These are phyloP conservation scores for Chaetura pelagica DNA, from an alignment of 2,113 vertebrate genomes.

Conservation along the genomic window DNA sequence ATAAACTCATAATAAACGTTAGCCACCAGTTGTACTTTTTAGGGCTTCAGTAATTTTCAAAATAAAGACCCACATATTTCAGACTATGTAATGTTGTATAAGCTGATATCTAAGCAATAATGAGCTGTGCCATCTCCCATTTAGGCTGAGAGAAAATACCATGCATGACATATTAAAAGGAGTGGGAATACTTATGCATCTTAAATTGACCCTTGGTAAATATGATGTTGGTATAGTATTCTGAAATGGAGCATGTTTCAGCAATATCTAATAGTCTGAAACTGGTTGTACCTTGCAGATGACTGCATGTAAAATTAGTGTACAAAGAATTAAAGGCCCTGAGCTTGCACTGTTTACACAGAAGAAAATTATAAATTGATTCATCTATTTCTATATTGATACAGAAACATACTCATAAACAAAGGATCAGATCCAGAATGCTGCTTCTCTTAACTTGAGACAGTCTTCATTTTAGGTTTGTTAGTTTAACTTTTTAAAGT, in stretches of 20 bases:
- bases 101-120: background rate
- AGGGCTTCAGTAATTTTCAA: background rate
- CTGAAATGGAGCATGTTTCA: background rate
- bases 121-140: background rate
- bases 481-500: background rate
- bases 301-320: too few species aligned
- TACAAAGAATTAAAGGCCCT: background rate
- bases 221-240: background rate
- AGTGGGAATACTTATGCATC: background rate
- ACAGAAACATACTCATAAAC: background rate
- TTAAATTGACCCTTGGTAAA: background rate
- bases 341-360: background rate
- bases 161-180: background rate
- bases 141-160: background rate
- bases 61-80: background rate
- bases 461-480: background rate
- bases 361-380: background rate
- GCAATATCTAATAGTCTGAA: background rate
- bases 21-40: background rate
- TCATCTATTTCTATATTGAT: background rate
- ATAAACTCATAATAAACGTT: background rate
- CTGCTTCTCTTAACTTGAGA: background rate
- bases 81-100: background rate
- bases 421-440: background rate
- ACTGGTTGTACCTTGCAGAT: background rate